Percentiles rank a stretch among this genome's conserved stretches.
phyloP scores from a whole-genome alignment of 2,888 invertebrate genomes.

The Hypselothyrea guttata region DNA sequence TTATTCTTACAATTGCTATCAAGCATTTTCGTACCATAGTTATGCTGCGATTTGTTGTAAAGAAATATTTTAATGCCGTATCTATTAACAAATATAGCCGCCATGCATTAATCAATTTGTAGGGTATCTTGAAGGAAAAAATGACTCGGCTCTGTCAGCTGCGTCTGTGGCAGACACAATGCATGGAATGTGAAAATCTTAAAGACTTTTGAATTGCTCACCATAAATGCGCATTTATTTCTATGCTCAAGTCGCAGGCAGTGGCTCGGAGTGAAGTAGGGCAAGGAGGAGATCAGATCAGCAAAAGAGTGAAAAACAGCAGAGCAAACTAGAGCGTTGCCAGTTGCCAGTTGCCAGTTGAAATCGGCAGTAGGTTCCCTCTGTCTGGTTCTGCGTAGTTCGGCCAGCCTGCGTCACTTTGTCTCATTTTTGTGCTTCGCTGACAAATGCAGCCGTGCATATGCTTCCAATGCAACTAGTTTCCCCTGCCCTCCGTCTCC shows the following conservation, averaged over 20 bases:
- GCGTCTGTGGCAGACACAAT: slow-evolving; percentile 65
- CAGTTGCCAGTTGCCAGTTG: slow-evolving; percentile 20
- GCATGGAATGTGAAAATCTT: slow-evolving; percentile 77
- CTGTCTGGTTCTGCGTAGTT: neutral
- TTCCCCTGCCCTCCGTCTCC: slow-evolving; percentile 11
- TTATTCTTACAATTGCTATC: no score
- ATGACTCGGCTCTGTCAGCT: slow-evolving; percentile 53
- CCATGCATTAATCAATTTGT: neutral
- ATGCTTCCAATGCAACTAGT: slow-evolving; percentile 49
- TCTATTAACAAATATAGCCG: neutral
- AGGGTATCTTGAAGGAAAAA: slow-evolving; percentile 55
- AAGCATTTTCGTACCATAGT: no score
- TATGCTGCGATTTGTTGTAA: no score
- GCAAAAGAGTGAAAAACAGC: slow-evolving; percentile 28
- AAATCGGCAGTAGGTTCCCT: slow-evolving; percentile 35
- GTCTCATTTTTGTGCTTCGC: slow-evolving; percentile 78
- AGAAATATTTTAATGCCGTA: no score
- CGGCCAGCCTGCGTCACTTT: slow-evolving; percentile 66
- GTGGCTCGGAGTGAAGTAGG: slow-evolving; percentile 4
- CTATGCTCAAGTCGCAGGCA: slow-evolving; percentile 70
- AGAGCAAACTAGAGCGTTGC: slow-evolving; percentile 3
- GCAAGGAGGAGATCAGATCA: neutral
- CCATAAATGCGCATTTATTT: slow-evolving; percentile 78
- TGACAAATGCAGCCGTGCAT: slow-evolving; percentile 78
- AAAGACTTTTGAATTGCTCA: slow-evolving; percentile 77